Base-by-base conservation (phyloP, 30 jellyfish, hydroid and myxozoan genomes). In the Cassiopea andromeda region DNA sequence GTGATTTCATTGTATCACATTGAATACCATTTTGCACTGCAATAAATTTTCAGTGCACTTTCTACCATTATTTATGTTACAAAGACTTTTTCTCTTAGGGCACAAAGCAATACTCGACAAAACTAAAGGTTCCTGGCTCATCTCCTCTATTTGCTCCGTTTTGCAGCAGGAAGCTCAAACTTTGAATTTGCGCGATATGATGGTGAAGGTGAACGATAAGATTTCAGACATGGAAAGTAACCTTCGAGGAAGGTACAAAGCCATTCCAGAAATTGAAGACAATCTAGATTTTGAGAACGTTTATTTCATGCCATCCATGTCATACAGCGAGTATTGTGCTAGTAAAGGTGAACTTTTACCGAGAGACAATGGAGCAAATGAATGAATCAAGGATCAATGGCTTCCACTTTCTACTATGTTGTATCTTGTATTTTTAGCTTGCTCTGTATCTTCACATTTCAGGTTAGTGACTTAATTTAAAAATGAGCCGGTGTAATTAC, bases 91-190 rank as follows among this genome's bases (percentile, higher is more conserved):
- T 16, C 50, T 68, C 46, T 14, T 10, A 82, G 90, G 90, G 7
- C 19, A 73, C 78, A 83, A 59, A 44, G 85, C 90, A 10, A 69
- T 79, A 61, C 58, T 69, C 7, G 38, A 74, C 46, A 38, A 59
- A 2, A 83, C 49, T 0, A 58, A 67, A 18, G 96, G 96, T 1
- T 80, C 92, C 8, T 80, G 91, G 91, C 81, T 78, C 75, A 89
- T 89, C 70, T 45, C 74, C 16, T 71, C 96, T 14, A 58, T 89
- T 7, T 89, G 96, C 75, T 46, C 57, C 8, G 48, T 83, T 8
- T 18, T 89, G 9, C 79, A 80, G 46, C 44, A 74, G 15, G 6
- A 73, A 1, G 92, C 96, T 16, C 60, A 45, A 15, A n/a, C 9
- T 2, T 8, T 49, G 44, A 83, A 80, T 72, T 59, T 89, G 61